phyloP scores from a whole-genome alignment of 2,797 vertebrate species.

The Helostoma temminkii region DNA sequence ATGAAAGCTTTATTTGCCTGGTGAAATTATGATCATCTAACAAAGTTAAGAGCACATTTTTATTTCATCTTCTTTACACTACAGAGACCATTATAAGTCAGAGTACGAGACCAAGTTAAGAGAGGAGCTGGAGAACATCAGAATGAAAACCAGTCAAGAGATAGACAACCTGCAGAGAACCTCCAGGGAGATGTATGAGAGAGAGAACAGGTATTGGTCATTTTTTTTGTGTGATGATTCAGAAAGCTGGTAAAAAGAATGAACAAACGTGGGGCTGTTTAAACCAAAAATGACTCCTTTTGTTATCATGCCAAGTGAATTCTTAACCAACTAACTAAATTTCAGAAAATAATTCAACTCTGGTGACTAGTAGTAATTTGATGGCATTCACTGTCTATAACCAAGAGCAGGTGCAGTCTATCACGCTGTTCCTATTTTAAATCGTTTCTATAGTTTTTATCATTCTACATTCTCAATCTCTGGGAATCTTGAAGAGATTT shows the following conservation, averaged over 20 bases:
- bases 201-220: constrained; percentile 92
- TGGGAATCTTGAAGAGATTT: neutral
- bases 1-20: neutral
- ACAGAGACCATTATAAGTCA: constrained; percentile 93
- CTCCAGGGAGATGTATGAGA: constrained; percentile 97
- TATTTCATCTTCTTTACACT: neutral
- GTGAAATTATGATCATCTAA: neutral
- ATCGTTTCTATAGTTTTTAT: neutral
- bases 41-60: neutral
- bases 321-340: neutral
- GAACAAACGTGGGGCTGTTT: neutral
- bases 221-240: neutral
- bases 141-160: constrained; percentile 93
- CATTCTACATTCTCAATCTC: neutral
- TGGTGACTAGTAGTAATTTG: neutral
- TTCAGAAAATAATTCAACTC: neutral
- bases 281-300: constrained; percentile 2
- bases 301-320: neutral
- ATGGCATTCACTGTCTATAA: neutral
- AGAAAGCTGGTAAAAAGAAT: neutral
- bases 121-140: constrained; percentile 93
- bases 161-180: constrained; percentile 92
- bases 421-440: neutral
- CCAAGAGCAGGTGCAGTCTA: neutral
- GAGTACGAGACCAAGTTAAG: constrained; percentile 94